phyloP scores from a whole-genome alignment of 2,888 invertebrate genomes.

The Xanthia icteritia region DNA sequence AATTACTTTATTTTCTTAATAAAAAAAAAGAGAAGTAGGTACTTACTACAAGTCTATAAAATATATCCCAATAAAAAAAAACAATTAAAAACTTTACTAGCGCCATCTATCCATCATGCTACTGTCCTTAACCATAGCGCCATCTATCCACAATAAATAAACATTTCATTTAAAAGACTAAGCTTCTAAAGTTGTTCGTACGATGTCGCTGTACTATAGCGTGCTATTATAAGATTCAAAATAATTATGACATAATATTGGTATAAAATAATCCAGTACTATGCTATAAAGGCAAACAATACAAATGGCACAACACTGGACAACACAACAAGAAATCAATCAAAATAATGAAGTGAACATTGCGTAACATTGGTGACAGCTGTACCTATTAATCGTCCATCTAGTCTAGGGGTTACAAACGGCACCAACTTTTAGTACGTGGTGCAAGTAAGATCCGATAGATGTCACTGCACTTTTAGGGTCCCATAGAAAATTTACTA shows the following conservation, averaged over 20 bases:
- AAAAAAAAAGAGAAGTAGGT: no score
- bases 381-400: background rate
- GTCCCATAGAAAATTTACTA: background rate
- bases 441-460: background rate
- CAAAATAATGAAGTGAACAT: background rate
- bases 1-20: no score
- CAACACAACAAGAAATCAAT: background rate
- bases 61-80: no score
- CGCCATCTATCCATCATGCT: slow-evolving; percentile 5
- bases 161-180: background rate
- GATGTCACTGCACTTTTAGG: background rate
- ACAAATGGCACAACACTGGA: background rate
- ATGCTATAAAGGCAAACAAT: background rate
- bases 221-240: background rate
- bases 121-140: background rate
- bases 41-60: no score
- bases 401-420: background rate
- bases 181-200: background rate
- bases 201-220: background rate
- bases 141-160: slow-evolving; percentile 4
- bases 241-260: background rate
- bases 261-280: background rate
- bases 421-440: background rate
- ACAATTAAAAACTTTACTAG: background rate
- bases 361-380: background rate